Percentiles rank a stretch among this genome's conserved stretches.
These are phyloP conservation scores for Myripristis murdjan DNA, from an alignment of 2,797 vertebrate genomes.

Conservation along the genomic window DNA sequence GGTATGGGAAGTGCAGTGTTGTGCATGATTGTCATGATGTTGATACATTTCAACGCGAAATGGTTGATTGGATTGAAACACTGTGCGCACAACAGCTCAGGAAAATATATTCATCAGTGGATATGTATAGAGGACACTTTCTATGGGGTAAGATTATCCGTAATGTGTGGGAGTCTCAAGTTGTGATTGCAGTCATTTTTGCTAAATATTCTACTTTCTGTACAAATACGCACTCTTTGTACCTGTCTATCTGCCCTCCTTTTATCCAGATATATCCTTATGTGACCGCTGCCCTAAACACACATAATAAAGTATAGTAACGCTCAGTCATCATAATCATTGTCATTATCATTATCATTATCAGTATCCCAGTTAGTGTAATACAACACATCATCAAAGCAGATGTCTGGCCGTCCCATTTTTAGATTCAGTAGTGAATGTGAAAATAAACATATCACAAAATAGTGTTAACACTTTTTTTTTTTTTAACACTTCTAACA, in stretches of 20 bases:
- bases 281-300: too few relatives aligned
- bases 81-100: neutral
- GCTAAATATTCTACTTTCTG: neutral
- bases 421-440: slow-evolving; percentile 29
- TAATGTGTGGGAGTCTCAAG: neutral
- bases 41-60: slow-evolving; percentile 17
- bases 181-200: neutral
- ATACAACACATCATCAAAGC: slow-evolving; percentile 31
- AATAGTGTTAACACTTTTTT: neutral
- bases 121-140: neutral
- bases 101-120: neutral
- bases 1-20: neutral
- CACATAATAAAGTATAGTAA: neutral
- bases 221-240: neutral
- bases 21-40: neutral
- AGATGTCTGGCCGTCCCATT: slow-evolving; percentile 37
- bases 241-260: neutral
- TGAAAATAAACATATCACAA: slow-evolving; percentile 35
- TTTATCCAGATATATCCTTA: too few relatives aligned
- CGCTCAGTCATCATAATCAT: neutral
- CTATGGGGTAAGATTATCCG: neutral
- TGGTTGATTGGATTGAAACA: neutral
- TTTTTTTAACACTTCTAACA: too few relatives aligned
- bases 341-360: slow-evolving; percentile 7
- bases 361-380: slow-evolving; percentile 22